phyloP scores from a whole-genome alignment of 2,113 vertebrate genomes.

The Myrmophylax atrothorax region DNA sequence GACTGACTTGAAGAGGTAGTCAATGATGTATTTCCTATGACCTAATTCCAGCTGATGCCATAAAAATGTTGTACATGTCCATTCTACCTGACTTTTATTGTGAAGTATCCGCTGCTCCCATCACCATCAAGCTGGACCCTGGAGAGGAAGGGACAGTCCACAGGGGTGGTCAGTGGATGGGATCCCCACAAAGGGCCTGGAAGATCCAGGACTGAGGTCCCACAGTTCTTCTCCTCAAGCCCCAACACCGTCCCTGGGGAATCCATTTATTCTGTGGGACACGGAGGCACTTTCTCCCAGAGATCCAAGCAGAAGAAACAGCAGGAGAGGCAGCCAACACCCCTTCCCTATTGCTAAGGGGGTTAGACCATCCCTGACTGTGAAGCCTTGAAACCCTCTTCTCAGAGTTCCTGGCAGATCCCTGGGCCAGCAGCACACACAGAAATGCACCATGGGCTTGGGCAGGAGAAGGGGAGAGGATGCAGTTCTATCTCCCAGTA shows the following conservation, averaged over 20 bases:
- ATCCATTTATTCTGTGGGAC: fast-evolving
- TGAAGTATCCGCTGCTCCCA: neutral
- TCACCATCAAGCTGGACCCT: neutral
- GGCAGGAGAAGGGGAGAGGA: neutral
- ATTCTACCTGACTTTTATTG: neutral
- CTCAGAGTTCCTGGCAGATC: neutral
- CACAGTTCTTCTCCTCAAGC: neutral
- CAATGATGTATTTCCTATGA: neutral
- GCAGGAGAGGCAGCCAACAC: neutral
- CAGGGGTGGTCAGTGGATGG: neutral
- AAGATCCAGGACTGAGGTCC: neutral
- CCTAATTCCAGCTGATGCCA: neutral
- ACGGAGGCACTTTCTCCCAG: too few species aligned
- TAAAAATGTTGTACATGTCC: neutral
- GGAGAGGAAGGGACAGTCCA: neutral
- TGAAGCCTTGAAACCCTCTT: neutral
- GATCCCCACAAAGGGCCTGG: neutral
- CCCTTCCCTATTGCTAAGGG: neutral
- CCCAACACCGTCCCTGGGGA: fast-evolving
- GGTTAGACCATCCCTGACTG: too few species aligned
- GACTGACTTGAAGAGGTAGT: neutral
- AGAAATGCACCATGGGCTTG: neutral
- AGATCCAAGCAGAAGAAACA: too few species aligned
- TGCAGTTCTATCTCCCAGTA: neutral
- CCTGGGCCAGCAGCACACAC: neutral